phyloP scores from a whole-genome alignment of 2,113 vertebrate species.

The Illadopsis cleaveri region DNA sequence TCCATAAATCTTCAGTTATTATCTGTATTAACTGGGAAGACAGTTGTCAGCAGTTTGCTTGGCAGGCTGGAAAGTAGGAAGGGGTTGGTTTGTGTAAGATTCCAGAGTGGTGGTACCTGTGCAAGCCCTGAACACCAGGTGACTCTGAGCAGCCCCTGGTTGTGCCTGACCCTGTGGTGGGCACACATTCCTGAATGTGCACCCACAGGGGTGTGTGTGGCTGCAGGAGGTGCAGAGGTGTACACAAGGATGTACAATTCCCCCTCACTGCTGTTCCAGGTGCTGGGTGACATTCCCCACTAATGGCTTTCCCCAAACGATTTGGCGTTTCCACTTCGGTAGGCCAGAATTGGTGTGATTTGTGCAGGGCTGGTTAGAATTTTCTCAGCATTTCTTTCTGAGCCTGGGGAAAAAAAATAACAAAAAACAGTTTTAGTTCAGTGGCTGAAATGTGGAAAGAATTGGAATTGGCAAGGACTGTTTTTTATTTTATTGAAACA shows the following conservation, averaged over 20 bases:
- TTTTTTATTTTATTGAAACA: conserved; percentile 11
- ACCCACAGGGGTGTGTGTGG: accelerated
- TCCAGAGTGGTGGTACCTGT: accelerated
- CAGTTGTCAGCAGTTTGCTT: neutral
- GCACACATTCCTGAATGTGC: accelerated
- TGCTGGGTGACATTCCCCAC: neutral
- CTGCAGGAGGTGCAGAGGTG: neutral
- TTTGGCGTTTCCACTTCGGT: neutral
- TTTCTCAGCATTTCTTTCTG: neutral
- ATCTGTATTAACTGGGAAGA: neutral
- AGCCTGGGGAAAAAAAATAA: neutral
- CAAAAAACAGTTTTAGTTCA: neutral
- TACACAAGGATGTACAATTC: neutral
- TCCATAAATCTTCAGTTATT: neutral
- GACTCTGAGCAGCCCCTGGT: neutral
- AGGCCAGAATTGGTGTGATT: neutral
- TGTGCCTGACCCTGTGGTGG: neutral
- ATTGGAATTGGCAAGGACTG: neutral
- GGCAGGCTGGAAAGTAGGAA: neutral
- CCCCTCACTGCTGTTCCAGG: accelerated
- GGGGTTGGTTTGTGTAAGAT: neutral
- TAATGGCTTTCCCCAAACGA: neutral
- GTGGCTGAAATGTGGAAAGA: neutral
- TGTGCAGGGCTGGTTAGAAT: neutral
- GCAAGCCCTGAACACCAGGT: neutral